Evolutionary conservation across 2,797 vertebrate genomes (phyloP).

Genomic region (Lagocephalus sceleratus): DNA sequence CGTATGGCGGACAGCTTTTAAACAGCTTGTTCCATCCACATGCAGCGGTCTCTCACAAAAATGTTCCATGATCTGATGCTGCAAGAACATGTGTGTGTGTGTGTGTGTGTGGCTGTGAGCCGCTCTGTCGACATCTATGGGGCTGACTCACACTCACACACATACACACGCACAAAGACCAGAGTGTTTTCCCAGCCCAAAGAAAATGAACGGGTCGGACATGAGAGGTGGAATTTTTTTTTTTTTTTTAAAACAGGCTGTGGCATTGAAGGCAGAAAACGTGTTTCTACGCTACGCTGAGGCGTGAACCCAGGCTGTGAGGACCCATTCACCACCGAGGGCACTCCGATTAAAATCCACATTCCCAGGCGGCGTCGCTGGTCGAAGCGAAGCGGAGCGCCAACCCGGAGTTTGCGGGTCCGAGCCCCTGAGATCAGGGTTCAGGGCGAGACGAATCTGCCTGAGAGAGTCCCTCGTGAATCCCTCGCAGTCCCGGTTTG

Average conservation of each 20-base stretch:
- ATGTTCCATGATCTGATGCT: constrained; percentile 17
- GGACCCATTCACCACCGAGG: no score
- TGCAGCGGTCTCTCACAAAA: neutral
- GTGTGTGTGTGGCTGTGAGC: neutral
- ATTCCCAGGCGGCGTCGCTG: no score
- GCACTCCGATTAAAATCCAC: no score
- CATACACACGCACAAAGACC: constrained; percentile 52
- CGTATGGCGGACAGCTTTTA: neutral
- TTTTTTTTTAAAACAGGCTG: constrained; percentile 35
- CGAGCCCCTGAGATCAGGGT: no score
- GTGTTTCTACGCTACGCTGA: constrained; percentile 11
- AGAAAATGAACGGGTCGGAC: constrained; percentile 50
- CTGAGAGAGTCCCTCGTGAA: no score
- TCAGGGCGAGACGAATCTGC: no score
- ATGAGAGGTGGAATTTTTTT: constrained; percentile 42
- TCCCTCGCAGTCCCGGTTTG: no score
- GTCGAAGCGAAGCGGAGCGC: no score
- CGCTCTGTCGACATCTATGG: constrained; percentile 45
- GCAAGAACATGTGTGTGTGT: constrained; percentile 24
- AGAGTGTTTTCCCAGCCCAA: constrained; percentile 59
- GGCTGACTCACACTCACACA: constrained; percentile 17
- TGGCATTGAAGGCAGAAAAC: constrained; percentile 31
- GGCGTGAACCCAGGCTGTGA: neutral
- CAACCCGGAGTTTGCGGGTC: no score
- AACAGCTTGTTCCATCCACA: constrained; percentile 9